Evolutionary conservation across 2,888 invertebrate genomes (phyloP).

Genomic region (Belgica antarctica): DNA sequence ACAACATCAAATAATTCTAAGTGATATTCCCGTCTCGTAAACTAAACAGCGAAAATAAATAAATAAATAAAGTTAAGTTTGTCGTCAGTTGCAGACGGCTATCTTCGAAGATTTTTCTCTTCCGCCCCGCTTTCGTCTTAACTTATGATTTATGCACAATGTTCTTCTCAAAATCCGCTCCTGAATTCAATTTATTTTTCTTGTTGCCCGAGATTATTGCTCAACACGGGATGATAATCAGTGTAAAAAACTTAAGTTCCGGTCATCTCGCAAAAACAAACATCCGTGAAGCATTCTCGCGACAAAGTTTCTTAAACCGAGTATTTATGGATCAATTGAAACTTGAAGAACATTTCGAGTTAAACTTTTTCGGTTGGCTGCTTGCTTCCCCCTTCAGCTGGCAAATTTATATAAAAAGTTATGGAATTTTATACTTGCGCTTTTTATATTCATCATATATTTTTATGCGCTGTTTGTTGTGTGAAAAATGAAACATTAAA

Average conservation of each 20-base stretch:
- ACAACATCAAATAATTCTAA: too few relatives aligned
- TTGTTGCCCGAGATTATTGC: neutral
- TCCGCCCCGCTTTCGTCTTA: constrained; percentile 19
- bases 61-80: constrained; percentile 35
- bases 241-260: too few relatives aligned
- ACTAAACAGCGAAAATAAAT: neutral
- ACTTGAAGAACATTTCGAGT: neutral
- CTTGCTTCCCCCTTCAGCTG: neutral
- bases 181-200: constrained; percentile 21
- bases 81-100: constrained; percentile 26
- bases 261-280: neutral
- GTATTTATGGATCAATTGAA: constrained; percentile 13
- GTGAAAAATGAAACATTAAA: constrained; percentile 39
- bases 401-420: constrained; percentile 40
- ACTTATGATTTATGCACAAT: constrained; percentile 42
- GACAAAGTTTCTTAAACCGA: neutral
- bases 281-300: neutral
- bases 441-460: constrained; percentile 18
- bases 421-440: constrained; percentile 29
- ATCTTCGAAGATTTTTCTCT: constrained; percentile 15
- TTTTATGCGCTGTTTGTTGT: constrained; percentile 35
- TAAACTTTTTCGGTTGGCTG: constrained; percentile 18
- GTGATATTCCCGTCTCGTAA: too few relatives aligned
- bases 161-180: constrained; percentile 23
- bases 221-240: constrained; percentile 11